These are phyloP conservation scores for Drosophila colorata DNA, from an alignment of 2,888 invertebrate species.

Conservation along the genomic window DNA sequence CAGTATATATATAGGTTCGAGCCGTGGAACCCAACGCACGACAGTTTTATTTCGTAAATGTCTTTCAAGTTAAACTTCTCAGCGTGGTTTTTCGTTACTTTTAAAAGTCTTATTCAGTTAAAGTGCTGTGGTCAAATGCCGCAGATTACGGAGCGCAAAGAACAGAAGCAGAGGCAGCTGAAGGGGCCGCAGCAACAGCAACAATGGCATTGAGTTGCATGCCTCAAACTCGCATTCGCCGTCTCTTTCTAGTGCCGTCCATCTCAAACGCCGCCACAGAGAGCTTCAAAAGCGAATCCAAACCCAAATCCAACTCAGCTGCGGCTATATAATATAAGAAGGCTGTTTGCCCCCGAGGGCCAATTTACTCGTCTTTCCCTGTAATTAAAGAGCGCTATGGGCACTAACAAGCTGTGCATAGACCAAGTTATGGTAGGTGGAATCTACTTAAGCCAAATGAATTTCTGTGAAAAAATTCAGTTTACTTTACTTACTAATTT, in stretches of 20 bases:
- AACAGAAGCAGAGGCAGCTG: conserved; percentile 1
- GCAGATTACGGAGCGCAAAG: too few relatives aligned
- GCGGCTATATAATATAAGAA: conserved; percentile 31
- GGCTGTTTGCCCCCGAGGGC: conserved; percentile 20
- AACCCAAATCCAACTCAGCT: conserved; percentile 19
- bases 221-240: background rate
- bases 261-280: conserved; percentile 16
- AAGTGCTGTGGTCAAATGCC: too few relatives aligned
- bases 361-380: conserved; percentile 37
- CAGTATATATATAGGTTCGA: too few relatives aligned
- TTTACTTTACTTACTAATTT: too few relatives aligned
- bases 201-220: conserved; percentile 7
- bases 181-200: background rate
- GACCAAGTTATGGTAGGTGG: too few relatives aligned
- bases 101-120: too few relatives aligned
- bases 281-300: conserved; percentile 5
- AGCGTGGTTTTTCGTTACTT: too few relatives aligned
- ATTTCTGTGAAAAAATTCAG: too few relatives aligned
- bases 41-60: too few relatives aligned
- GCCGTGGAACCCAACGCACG: too few relatives aligned
- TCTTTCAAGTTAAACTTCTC: too few relatives aligned
- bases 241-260: conserved; percentile 7
- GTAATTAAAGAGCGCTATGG: background rate
- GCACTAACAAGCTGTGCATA: background rate
- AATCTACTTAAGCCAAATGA: too few relatives aligned